phyloP scores from a whole-genome alignment of 2,797 vertebrate genomes.

The Rhabdomys pumilio region DNA sequence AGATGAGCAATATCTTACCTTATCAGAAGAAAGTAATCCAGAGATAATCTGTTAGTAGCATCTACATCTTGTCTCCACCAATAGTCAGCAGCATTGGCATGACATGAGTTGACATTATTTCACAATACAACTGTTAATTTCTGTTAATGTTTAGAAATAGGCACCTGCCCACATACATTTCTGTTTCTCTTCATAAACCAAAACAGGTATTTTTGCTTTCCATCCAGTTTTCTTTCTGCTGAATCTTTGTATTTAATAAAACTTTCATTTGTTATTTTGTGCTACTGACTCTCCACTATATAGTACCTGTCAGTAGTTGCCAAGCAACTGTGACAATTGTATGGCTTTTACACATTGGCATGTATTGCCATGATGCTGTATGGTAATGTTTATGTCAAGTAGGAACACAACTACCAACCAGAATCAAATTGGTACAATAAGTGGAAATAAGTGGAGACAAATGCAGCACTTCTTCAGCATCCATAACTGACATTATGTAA shows the following conservation, averaged over 20 bases:
- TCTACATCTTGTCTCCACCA: not conserved
- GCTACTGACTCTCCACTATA: constrained; percentile 3
- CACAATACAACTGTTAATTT: constrained; percentile 46
- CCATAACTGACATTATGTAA: not conserved
- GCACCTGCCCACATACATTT: not conserved
- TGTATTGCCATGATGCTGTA: constrained; percentile 63
- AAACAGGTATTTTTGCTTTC: constrained; percentile 47
- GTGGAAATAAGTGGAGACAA: not conserved
- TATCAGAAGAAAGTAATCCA: not conserved
- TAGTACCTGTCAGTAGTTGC: constrained; percentile 38
- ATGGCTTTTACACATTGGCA: not conserved
- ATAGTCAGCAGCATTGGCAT: constrained; percentile 35
- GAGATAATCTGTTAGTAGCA: not conserved
- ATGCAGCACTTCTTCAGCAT: constrained; percentile 2
- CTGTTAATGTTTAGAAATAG: constrained; percentile 21
- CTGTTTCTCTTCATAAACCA: constrained; percentile 42
- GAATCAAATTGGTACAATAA: constrained; percentile 29
- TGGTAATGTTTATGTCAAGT: constrained; percentile 12
- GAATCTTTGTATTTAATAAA: constrained; percentile 66
- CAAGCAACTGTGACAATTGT: constrained; percentile 66
- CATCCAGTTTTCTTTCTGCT: constrained; percentile 39
- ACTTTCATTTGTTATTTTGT: constrained; percentile 77
- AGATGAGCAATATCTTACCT: not conserved
- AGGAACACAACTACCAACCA: constrained; percentile 31
- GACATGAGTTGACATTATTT: constrained; percentile 13